Evolutionary conservation across 2,888 invertebrate genomes (phyloP).

Genomic region (Theretra japonica): DNA sequence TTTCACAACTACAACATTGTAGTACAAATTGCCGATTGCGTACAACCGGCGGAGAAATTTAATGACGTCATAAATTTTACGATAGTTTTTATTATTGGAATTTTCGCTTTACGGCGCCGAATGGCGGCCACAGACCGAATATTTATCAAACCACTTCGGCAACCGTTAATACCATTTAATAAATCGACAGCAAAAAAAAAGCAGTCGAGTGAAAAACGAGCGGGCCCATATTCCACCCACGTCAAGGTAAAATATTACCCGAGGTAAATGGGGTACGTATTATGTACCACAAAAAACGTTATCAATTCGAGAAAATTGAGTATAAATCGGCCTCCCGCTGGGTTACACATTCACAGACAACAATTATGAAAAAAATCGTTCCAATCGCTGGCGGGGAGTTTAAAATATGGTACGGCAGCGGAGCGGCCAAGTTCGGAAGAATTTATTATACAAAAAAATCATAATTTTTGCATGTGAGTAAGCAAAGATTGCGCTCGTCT

Average conservation of each 20-base stretch:
- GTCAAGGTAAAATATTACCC: slow-evolving; percentile 48
- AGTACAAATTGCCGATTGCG: slow-evolving; percentile 9
- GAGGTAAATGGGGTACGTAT: slow-evolving; percentile 34
- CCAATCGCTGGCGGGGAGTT: background rate
- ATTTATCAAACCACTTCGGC: slow-evolving; percentile 33
- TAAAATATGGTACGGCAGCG: background rate
- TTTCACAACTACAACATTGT: slow-evolving; percentile 20
- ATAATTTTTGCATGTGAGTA: background rate
- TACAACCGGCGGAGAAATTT: slow-evolving; percentile 11
- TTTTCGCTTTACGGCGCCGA: slow-evolving; percentile 18
- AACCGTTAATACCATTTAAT: slow-evolving; percentile 44
- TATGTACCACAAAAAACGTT: slow-evolving; percentile 46
- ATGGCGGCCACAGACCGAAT: background rate
- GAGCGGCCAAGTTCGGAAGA: background rate
- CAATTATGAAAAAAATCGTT: slow-evolving; percentile 7
- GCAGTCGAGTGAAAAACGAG: slow-evolving; percentile 51
- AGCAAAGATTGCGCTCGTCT: background rate
- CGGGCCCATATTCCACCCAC: slow-evolving; percentile 53
- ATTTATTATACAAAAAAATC: background rate
- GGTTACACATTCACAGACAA: slow-evolving; percentile 30
- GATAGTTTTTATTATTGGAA: slow-evolving; percentile 19
- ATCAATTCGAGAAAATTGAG: slow-evolving; percentile 47
- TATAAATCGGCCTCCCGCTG: slow-evolving; percentile 55
- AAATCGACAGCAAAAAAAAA: slow-evolving; percentile 39
- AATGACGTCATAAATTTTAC: slow-evolving; percentile 11